Evolutionary conservation across 2,888 invertebrate genomes (phyloP), one percentile per base, ranked within the genome.

Genomic region (Caenorhabditis wallacei): DNA sequence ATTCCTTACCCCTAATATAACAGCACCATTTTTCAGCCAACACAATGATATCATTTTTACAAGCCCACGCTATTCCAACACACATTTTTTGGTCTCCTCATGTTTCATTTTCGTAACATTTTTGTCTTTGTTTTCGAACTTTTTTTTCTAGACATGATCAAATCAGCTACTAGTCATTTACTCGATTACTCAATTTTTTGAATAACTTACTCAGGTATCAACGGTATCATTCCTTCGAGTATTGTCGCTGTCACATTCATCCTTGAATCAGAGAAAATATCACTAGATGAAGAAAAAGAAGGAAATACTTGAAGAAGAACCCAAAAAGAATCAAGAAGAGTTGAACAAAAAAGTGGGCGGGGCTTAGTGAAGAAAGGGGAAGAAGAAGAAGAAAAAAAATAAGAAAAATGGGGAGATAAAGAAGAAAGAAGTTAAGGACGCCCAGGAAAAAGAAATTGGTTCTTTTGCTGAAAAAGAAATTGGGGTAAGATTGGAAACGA

Each of bases 171-270:
- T n/a, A n/a, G n/a, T n/a, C n/a, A n/a, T n/a, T n/a, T n/a, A n/a
- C n/a, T n/a, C n/a, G n/a, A n/a, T n/a, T n/a, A n/a, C n/a, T n/a
- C n/a, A n/a, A n/a, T n/a, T n/a, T n/a, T n/a, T n/a, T n/a, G n/a
- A n/a, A n/a, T n/a, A n/a, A 54, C 85, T 85, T 53, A 85, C 85
- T 81, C 81, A 30, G 85, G 85, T 63, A 85, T 79, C 43, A 85
- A 64, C 13, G 85, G 85, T 63, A 85, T 85, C 85, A 85, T 85
- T 54, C 85, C 85, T 61, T 80, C 78, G 22, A 85, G 70, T 64
- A 81, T 70, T n/a, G 80, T 81, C 2, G 46, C 68, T 61, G 61
- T 74, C 48, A 10, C 20, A 59, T 70, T 76, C 75, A 82, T 76
- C 46, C 64, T 81, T 64, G 22, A 48, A 68, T 53, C 43, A 59